Evolutionary conservation across 2,113 vertebrate species (phyloP).

Genomic region (Cathartes aura): DNA sequence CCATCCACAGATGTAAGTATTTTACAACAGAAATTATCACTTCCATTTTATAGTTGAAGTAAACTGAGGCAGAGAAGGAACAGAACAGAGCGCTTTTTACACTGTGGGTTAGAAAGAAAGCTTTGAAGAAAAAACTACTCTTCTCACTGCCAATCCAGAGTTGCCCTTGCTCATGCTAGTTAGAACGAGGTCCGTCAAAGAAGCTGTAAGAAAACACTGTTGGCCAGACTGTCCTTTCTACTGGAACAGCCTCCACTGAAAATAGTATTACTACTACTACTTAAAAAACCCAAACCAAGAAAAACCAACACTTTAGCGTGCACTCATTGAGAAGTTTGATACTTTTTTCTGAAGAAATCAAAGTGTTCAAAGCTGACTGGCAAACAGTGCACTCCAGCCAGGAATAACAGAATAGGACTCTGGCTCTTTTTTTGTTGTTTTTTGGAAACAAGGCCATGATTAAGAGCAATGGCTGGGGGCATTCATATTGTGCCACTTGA

Average conservation of each 20-base stretch:
- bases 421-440: neutral
- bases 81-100: neutral
- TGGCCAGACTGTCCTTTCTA: neutral
- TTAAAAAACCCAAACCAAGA: neutral
- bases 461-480: conserved; percentile 8
- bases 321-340: neutral
- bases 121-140: neutral
- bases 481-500: conserved; percentile 51
- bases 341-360: neutral
- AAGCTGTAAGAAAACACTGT: neutral
- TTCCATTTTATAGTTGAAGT: conserved; percentile 13
- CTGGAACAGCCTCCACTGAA: neutral
- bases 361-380: neutral
- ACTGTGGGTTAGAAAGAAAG: neutral
- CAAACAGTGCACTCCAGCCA: neutral
- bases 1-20: conserved; percentile 2
- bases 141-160: neutral
- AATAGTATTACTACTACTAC: neutral
- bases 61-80: conserved; percentile 33
- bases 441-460: neutral
- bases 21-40: conserved; percentile 35
- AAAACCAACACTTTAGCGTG: neutral
- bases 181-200: neutral
- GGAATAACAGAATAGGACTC: neutral
- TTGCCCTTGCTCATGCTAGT: neutral